Base-by-base conservation (phyloP, 2,888 invertebrate species). In the Tenthredo mesomela region DNA sequence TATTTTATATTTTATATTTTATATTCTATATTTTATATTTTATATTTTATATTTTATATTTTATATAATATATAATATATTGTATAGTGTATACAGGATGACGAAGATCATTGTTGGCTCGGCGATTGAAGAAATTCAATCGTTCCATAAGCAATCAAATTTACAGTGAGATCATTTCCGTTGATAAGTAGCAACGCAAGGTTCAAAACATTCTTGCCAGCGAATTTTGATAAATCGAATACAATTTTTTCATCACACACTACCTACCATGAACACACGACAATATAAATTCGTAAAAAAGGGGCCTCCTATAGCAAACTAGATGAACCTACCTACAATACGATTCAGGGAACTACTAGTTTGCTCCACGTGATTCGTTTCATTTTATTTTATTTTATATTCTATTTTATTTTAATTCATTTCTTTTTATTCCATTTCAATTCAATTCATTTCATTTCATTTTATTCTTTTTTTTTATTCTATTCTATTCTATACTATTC, bases 131-230 rank as follows among this genome's bases (percentile, higher is more conserved):
- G 15, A 33, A 67, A 67, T 67, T 33, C 18, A 67, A 29, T 67
- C 25, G 21, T 73, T 73, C 15, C 12, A 21, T n/a, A n/a, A 21
- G 43, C 40, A 40, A 10, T 43, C n/a, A 15, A 61, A 43, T 65
- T 43, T 43, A 40, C 25, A 77, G 50, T 84, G 43, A 54, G 58
- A 84, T 78, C 58, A 21, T 84, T 84, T 54, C 75, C 73, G 65
- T 43, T n/a, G 83, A 43, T 83, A 70, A 54, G 61, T n/a, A 71
- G 40, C 40, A 37, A 40, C 21, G 10, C 37, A 37, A 71, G 70
- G 9, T 18, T 71, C n/a, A 1, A 40, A 61, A 61, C 61, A 21
- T 10, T 21, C 61, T 21, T 25, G 6, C 37, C 37, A 7, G 12
- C 25, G 25, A 25, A 25, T 61, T 25, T 67, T 18, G 33, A 18